phyloP scores from a whole-genome alignment of 2,888 invertebrate genomes.

The Cephus pulcher region DNA sequence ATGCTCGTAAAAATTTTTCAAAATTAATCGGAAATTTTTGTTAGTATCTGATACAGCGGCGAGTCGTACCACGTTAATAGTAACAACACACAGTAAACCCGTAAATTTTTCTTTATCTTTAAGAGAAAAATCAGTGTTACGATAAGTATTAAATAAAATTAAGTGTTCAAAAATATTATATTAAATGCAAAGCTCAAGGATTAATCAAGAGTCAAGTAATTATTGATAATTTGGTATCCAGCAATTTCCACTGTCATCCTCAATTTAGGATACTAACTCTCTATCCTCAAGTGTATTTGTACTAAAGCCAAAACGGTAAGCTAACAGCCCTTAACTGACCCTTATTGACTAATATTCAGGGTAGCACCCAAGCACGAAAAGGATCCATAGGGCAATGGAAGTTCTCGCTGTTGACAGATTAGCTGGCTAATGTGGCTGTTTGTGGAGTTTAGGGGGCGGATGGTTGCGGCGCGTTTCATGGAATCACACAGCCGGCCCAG shows the following conservation, averaged over 20 bases:
- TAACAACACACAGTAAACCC: neutral
- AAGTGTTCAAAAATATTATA: neutral
- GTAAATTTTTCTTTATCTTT: neutral
- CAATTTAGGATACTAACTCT: neutral
- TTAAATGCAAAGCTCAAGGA: neutral
- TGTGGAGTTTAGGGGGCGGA: conserved; percentile 10
- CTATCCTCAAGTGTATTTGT: neutral
- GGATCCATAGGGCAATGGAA: neutral
- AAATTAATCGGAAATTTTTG: neutral
- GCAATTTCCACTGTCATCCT: neutral
- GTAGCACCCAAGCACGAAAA: conserved; percentile 6
- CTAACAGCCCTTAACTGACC: neutral
- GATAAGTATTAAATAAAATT: neutral
- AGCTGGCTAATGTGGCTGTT: conserved; percentile 36
- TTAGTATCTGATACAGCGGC: neutral
- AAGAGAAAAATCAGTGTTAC: neutral
- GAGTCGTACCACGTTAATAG: neutral
- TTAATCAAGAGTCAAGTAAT: neutral
- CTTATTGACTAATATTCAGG: neutral
- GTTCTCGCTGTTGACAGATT: conserved; percentile 46
- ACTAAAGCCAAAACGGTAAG: neutral
- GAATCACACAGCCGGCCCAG: conserved; percentile 38
- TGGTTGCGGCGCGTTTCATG: conserved; percentile 34
- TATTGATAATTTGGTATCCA: neutral
- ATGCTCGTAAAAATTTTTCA: neutral